Evolutionary conservation across 1,140 invertebrate species (phyloP).

Genomic region (Drosophila kanapiae): DNA sequence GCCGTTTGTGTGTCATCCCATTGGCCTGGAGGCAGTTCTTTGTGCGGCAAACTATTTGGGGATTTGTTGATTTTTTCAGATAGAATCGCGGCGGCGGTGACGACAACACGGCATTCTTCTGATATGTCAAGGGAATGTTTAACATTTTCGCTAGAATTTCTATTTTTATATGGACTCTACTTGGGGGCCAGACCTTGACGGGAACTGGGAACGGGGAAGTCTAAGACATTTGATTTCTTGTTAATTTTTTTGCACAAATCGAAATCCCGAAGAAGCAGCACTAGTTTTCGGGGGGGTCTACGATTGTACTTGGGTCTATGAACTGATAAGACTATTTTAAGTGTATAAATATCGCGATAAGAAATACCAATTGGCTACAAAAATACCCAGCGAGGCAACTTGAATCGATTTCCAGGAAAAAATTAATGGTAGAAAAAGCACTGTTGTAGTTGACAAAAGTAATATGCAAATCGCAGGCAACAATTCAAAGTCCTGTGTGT

Average conservation of each 20-base stretch:
- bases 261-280: not conserved
- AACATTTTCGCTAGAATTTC: constrained; percentile 76
- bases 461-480: constrained; percentile 61
- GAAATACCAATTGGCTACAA: constrained; percentile 2
- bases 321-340: constrained; percentile 31
- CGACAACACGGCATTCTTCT: constrained; percentile 64
- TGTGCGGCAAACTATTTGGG: constrained; percentile 40
- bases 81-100: constrained; percentile 18
- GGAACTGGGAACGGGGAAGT: constrained; percentile 7
- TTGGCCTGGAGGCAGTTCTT: constrained; percentile 57
- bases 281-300: constrained; percentile 7
- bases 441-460: not conserved
- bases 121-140: constrained; percentile 75
- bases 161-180: constrained; percentile 50
- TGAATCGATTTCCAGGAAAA: constrained; percentile 36
- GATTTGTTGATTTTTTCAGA: constrained; percentile 11
- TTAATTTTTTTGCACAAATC: constrained; percentile 20
- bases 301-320: constrained; percentile 11
- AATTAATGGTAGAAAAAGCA: not conserved
- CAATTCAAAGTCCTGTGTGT: constrained; percentile 28
- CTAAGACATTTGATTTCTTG: constrained; percentile 14
- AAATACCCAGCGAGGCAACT: not conserved
- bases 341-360: constrained; percentile 13
- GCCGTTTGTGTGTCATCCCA: constrained; percentile 42
- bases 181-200: constrained; percentile 37